A percentile compares a stretch with the other conserved stretches of the same genome.
These are phyloP conservation scores for Xiphophorus maculatus DNA, from an alignment of 2,113 vertebrate species.

Conservation along the genomic window DNA sequence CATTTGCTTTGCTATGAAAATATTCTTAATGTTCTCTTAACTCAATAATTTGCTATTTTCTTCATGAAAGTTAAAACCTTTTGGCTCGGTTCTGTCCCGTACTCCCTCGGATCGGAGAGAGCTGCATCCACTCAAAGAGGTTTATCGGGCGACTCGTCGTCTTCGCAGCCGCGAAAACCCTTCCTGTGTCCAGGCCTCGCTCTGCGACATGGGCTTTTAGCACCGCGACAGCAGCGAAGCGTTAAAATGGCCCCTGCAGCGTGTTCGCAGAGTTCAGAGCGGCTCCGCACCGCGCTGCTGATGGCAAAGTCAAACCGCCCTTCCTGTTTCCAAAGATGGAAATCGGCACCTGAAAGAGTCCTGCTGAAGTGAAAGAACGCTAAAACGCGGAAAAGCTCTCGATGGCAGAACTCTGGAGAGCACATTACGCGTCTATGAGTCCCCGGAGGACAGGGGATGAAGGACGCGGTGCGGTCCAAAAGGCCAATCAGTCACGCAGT, in stretches of 20 bases:
- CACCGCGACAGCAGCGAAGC: constrained; percentile 49
- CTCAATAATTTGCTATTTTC: neutral
- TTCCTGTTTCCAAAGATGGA: neutral
- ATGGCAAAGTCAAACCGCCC: constrained; percentile 7
- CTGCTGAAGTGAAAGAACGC: constrained; percentile 26
- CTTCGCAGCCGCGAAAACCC: constrained; percentile 60
- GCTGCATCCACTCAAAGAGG: constrained; percentile 9
- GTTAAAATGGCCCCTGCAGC: constrained; percentile 24
- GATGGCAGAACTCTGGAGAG: constrained; percentile 38
- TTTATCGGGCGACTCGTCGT: constrained; percentile 30
- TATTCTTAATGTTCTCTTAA: constrained; percentile 17
- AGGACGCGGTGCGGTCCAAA: constrained; percentile 32
- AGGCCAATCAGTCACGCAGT: constrained; percentile 46
- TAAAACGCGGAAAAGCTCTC: constrained; percentile 19
- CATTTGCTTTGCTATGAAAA: neutral
- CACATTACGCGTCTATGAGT: constrained; percentile 27
- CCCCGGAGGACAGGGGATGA: constrained; percentile 34
- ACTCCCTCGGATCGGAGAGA: neutral
- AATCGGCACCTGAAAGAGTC: constrained; percentile 3
- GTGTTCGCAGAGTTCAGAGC: constrained; percentile 33
- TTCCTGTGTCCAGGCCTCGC: constrained; percentile 61
- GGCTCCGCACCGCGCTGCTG: constrained; percentile 22
- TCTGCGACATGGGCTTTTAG: constrained; percentile 66
- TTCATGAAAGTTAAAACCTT: constrained; percentile 11
- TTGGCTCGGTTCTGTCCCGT: neutral